phyloP scores from a whole-genome alignment of 2,888 invertebrate species.

The Poecilobothrus nobilitatus region DNA sequence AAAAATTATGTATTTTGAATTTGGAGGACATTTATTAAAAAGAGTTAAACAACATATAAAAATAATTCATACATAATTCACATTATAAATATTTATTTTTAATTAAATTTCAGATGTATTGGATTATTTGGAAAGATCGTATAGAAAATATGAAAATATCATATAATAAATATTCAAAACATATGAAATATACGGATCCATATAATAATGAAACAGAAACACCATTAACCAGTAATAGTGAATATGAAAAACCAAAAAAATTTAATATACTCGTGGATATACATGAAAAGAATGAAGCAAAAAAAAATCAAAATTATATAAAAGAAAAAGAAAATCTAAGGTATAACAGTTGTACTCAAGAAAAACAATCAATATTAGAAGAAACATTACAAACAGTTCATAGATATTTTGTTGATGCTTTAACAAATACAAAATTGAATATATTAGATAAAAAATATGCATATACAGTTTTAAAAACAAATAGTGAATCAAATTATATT shows the following conservation, averaged over 20 bases:
- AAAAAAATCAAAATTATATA: background rate
- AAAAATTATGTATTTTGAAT: slow-evolving; percentile 55
- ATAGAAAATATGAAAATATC: slow-evolving; percentile 27
- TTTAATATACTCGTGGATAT: background rate
- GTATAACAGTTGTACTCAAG: background rate
- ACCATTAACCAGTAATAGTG: slow-evolving; percentile 2
- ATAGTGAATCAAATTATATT: background rate
- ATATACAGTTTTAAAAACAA: background rate
- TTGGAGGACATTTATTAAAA: slow-evolving; percentile 52
- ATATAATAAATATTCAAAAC: background rate
- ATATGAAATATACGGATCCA: background rate
- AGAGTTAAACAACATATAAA: too few relatives aligned
- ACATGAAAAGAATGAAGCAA: background rate
- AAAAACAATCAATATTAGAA: background rate
- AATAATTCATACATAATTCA: too few relatives aligned
- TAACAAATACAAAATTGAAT: background rate
- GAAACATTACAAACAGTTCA: background rate
- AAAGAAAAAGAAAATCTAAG: background rate
- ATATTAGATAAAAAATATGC: background rate
- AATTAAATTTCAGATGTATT: slow-evolving; percentile 32
- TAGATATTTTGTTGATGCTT: background rate
- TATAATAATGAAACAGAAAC: background rate
- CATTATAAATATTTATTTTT: background rate
- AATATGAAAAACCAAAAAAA: slow-evolving; percentile 4
- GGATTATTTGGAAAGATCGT: slow-evolving; percentile 40